These are phyloP conservation scores for Passer montanus DNA, from an alignment of 2,113 vertebrate genomes.

Conservation along the genomic window DNA sequence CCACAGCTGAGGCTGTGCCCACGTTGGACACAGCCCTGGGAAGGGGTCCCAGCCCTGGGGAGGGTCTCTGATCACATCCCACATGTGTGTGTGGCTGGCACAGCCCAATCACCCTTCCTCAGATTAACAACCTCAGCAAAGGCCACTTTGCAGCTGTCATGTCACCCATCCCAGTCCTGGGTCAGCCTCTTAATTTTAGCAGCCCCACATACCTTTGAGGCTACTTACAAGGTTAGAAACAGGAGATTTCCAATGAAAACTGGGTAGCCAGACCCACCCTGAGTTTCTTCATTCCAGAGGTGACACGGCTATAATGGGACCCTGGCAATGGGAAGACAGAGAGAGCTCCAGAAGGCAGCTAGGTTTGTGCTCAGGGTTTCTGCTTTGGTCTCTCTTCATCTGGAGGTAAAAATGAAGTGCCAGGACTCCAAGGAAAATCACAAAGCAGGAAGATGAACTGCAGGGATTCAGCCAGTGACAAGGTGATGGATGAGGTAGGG, in stretches of 20 bases:
- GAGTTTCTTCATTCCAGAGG: background rate
- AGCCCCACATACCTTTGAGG: background rate
- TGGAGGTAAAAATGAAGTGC: background rate
- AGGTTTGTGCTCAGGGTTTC: background rate
- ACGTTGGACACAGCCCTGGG: background rate
- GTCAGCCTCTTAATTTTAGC: conserved; percentile 46
- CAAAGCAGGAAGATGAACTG: background rate
- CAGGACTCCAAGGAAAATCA: background rate
- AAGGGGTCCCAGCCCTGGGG: background rate
- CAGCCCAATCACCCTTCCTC: background rate
- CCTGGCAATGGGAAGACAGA: background rate
- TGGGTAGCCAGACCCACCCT: background rate
- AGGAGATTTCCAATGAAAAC: conserved; percentile 34
- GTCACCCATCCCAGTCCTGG: background rate
- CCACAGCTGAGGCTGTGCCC: background rate
- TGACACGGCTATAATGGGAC: background rate
- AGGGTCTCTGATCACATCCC: background rate
- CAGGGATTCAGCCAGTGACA: background rate
- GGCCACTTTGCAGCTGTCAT: conserved; percentile 38
- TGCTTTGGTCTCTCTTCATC: background rate
- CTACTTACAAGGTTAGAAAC: conserved; percentile 42
- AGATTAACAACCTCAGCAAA: conserved; percentile 22
- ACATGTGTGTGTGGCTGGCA: background rate
- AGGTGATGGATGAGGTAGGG: background rate
- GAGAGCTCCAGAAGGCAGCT: background rate